A percentile compares a stretch with the other conserved stretches of the same genome.
phyloP scores from a whole-genome alignment of 2,888 invertebrate genomes.

The Punctoribates punctum region DNA sequence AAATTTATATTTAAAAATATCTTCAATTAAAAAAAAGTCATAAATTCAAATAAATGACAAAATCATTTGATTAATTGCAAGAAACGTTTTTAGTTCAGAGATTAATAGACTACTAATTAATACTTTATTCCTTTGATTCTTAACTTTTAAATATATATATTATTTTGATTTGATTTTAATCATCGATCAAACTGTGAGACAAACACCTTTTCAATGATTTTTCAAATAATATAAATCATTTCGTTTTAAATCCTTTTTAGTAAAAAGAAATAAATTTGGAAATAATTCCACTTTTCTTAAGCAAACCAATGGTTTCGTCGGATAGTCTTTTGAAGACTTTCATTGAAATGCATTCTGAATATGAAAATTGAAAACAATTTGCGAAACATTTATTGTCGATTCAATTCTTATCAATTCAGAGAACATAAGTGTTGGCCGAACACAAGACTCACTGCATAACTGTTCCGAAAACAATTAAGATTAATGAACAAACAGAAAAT shows the following conservation, averaged over 20 bases:
- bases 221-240: too few species aligned
- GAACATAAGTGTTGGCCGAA: not conserved
- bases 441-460: slow-evolving; percentile 8
- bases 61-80: not conserved
- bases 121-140: not conserved
- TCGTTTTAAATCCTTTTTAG: too few species aligned
- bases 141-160: not conserved
- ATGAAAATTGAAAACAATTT: too few species aligned
- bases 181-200: not conserved
- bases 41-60: not conserved
- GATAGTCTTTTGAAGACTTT: not conserved
- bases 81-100: not conserved
- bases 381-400: too few species aligned
- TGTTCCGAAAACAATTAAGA: slow-evolving; percentile 35
- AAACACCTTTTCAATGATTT: too few species aligned
- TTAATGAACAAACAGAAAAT: not conserved
- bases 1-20: not conserved
- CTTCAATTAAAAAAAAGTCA: not conserved
- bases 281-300: too few species aligned
- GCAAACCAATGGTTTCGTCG: too few species aligned
- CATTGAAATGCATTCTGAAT: not conserved
- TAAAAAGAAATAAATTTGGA: too few species aligned
- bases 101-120: not conserved
- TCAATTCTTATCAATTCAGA: too few species aligned
- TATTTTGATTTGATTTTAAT: slow-evolving; percentile 13